These are phyloP conservation scores for Oreochromis aureus DNA, from an alignment of 2,113 vertebrate species.

Conservation along the genomic window DNA sequence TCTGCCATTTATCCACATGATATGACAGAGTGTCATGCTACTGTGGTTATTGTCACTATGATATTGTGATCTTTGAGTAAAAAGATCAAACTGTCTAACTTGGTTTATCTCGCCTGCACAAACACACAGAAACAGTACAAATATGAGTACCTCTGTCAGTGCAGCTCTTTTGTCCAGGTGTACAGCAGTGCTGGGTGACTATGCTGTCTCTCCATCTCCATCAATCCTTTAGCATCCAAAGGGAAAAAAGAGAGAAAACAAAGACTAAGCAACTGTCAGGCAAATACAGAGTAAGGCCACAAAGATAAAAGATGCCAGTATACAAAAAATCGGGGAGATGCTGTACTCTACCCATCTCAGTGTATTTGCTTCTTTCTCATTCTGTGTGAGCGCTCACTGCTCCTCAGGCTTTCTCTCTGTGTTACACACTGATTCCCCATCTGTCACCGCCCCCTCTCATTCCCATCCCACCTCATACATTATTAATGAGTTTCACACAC, in stretches of 20 bases:
- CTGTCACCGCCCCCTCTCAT: constrained; percentile 58
- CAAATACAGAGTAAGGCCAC: background rate
- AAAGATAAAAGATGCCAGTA: background rate
- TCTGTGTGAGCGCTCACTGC: background rate
- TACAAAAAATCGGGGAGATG: background rate
- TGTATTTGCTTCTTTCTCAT: background rate
- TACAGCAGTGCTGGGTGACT: background rate
- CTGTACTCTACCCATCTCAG: background rate
- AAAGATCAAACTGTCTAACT: background rate
- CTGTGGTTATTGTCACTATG: background rate
- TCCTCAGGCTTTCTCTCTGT: background rate
- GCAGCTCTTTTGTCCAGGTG: constrained; percentile 28
- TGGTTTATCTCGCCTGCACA: background rate
- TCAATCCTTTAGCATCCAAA: constrained; percentile 27
- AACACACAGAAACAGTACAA: background rate
- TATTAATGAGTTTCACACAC: constrained; percentile 52
- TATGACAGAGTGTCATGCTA: background rate
- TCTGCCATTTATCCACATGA: background rate
- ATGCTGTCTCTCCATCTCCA: constrained; percentile 18
- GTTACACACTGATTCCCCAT: constrained; percentile 50
- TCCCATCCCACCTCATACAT: constrained; percentile 72
- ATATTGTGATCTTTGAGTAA: background rate
- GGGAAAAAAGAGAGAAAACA: background rate
- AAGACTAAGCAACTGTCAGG: background rate
- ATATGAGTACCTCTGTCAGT: constrained; percentile 40